Conservation (phyloP, 2,888 invertebrate species). For the Aquatica leii region DNA sequence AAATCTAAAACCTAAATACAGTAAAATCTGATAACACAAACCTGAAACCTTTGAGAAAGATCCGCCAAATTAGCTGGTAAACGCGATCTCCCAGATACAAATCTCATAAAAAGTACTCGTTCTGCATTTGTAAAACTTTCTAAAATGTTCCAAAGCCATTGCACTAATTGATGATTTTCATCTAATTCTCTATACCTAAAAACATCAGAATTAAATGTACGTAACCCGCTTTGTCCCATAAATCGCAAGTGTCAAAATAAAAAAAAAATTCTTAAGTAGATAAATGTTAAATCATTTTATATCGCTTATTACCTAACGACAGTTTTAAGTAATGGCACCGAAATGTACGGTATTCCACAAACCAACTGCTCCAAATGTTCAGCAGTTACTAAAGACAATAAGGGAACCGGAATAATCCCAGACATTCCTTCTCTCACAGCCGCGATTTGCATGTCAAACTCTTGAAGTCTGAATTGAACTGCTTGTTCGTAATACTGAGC, state of each 20-base stretch:
- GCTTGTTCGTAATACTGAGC: constrained; percentile 69
- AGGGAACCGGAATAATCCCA: constrained; percentile 70
- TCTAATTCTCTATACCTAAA: constrained; percentile 70
- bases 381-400: constrained; percentile 68
- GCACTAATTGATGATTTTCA: constrained; percentile 66
- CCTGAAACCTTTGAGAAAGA: constrained; percentile 71
- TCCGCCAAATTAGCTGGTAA: constrained; percentile 72
- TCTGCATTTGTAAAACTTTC: constrained; percentile 70
- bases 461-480: constrained; percentile 67
- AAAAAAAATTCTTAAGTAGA: not conserved
- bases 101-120: constrained; percentile 70
- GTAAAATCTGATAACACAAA: no score
- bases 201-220: no score
- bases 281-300: not conserved
- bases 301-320: constrained; percentile 71
- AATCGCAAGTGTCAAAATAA: no score
- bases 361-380: constrained; percentile 69
- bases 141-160: constrained; percentile 72
- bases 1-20: no score
- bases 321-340: constrained; percentile 66
- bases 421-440: constrained; percentile 71
- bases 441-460: constrained; percentile 69
- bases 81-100: constrained; percentile 71
- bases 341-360: constrained; percentile 70
- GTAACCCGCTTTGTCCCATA: no score